Conservation (phyloP, 1,140 invertebrate species). For the Pygmarrhopalites habei region DNA sequence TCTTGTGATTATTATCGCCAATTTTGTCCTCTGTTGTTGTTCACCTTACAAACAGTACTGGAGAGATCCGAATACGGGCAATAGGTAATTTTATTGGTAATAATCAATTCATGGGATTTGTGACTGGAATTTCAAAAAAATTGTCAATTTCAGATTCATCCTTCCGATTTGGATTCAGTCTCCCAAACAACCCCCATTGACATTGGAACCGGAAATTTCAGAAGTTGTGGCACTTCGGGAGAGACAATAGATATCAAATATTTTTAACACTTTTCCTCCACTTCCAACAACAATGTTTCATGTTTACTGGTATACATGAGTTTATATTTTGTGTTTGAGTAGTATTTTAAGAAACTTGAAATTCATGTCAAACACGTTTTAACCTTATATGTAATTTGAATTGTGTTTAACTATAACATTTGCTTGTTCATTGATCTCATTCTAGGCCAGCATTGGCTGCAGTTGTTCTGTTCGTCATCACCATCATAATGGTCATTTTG, state of each 20-base stretch:
- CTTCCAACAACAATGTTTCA: conserved; percentile 52
- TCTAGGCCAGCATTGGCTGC: conserved; percentile 63
- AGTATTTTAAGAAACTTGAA: too few relatives aligned
- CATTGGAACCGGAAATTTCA: conserved; percentile 41
- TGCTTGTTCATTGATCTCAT: too few relatives aligned
- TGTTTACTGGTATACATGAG: too few relatives aligned
- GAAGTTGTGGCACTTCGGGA: conserved; percentile 58
- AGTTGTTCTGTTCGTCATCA: conserved; percentile 59
- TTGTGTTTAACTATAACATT: too few relatives aligned
- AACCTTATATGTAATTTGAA: too few relatives aligned
- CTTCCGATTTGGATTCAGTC: conserved; percentile 70
- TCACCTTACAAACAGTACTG: conserved; percentile 70
- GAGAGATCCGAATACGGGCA: conserved; percentile 71
- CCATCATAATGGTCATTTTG: conserved; percentile 56
- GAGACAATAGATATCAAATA: conserved; percentile 59
- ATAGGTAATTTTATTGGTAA: conserved; percentile 36
- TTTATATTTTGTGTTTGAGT: too few relatives aligned
- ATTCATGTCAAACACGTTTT: too few relatives aligned
- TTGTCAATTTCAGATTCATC: not conserved
- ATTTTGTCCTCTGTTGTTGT: conserved; percentile 68
- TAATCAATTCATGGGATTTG: too few relatives aligned
- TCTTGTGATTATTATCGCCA: conserved; percentile 60
- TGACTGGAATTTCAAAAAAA: too few relatives aligned
- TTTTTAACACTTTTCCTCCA: too few relatives aligned
- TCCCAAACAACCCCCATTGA: conserved; percentile 72